Base-by-base conservation (phyloP, 2,888 invertebrate genomes). In the Plebejus anna region DNA sequence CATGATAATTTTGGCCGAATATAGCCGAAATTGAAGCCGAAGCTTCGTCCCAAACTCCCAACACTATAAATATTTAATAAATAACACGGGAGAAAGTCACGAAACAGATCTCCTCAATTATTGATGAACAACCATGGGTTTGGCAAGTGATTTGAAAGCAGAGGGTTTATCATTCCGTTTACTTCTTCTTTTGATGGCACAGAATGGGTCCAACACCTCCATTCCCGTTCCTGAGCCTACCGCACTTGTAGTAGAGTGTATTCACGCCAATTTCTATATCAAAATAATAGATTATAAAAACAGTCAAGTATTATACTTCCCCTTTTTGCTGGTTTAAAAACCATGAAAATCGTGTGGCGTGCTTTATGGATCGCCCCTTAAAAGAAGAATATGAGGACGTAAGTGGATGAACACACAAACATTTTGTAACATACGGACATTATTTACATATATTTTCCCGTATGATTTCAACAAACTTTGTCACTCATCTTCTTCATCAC, bases 181-280 rank as follows among this genome's bases (percentile, higher is more conserved):
- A 57, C 57, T 57, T 57, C 59, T 59, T 22, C 59, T 22, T 59
- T 9, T 22, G 22, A 59, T 9, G 59, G 22, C 59, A 59, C 59
- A 22, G 22, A 59, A 59, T 22, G 9, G 22, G 7, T 59, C 22
- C 51, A 13, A 51, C 51, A 9, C 22, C 6, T n/a, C 6, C 7
- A 59, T 59, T 57, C 57, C 16, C 57, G 6, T 57, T 57, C 4
- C 57, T 51, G 51, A 1, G 6, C 1, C 57, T 57, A 1, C 57
- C n/a, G 2, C 84, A 84, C 11, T 80, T 82, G 78, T 83, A 83
- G 81, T 70, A 16, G 83, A 80, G 0, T 83, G 59, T 84, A 76
- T 84, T 84, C 5, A 82, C 79, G 5, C 83, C 84, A 6, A 84
- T 82, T 82, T 86, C 87, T 87, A 83, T 57, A 76, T 78, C 79